Base-by-base conservation (phyloP, 2,888 invertebrate species). In the Thysanoteuthis rhombus region DNA sequence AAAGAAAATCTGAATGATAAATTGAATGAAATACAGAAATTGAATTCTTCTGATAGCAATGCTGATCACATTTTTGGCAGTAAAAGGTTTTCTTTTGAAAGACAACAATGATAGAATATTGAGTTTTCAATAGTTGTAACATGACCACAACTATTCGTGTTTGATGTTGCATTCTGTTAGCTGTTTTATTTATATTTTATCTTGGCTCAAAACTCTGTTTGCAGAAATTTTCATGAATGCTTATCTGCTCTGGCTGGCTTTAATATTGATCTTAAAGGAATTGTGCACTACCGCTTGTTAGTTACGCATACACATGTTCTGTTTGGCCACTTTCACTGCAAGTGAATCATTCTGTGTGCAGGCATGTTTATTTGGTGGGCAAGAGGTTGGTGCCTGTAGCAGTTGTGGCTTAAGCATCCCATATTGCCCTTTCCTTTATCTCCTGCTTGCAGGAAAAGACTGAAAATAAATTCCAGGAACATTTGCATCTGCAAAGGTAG, bases 181-280 rank as follows among this genome's bases (percentile, higher is more conserved):
- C 52, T 25, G 25, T 52, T 52, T 45, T 45, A 45, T 45, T 45
- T 45, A 19, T 45, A 12, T 45, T 4, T 3, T 52, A 52, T 25
- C 52, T 52, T 52, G 25, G 52, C 22, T 5, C 25, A 22, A 52
- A 25, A 25, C 52, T 19, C 47, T 52, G 25, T 52, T 52, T 28
- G 25, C 42, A 39, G 36, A 40, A 47, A 92, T 45, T 19, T 93
- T 38, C 38, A 38, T 32, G 38, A 89, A 75, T 39, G 75, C 39
- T 36, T 92, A n/a, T 89, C 92, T 22, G 90, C 58, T 28, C 93
- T 93, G 39, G 89, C 52, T 36, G 93, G 58, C 38, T n/a, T 52
- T 58, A 92, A 92, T 32, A 75, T 75, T 75, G 75, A 75, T 75
- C 75, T 75, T 75, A n/a, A 75, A 75, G 75, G 75, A 75, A 75